Percentiles rank a stretch among this genome's conserved stretches.
These are phyloP conservation scores for Theretra japonica DNA, from an alignment of 2,888 invertebrate genomes.

Conservation along the genomic window DNA sequence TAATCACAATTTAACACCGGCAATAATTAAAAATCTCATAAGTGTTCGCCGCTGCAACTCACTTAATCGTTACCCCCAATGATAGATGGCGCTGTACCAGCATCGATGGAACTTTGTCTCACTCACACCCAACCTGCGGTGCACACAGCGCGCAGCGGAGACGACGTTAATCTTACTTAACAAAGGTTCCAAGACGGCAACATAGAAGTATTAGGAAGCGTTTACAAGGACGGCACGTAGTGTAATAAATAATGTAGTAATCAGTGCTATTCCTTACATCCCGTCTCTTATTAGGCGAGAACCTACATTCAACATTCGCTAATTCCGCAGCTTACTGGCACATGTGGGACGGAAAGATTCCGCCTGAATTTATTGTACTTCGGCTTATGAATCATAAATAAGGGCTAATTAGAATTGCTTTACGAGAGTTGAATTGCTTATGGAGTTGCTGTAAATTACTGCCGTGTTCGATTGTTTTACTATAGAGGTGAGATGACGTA, in stretches of 20 bases:
- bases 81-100: constrained; percentile 67
- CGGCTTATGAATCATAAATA: constrained; percentile 85
- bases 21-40: constrained; percentile 80
- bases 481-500: background rate
- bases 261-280: constrained; percentile 84
- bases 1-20: constrained; percentile 70
- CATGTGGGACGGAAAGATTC: constrained; percentile 84
- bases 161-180: constrained; percentile 41
- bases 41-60: constrained; percentile 68
- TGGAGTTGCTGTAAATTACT: constrained; percentile 47
- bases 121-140: constrained; percentile 36
- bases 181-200: constrained; percentile 68
- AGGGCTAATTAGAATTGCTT: constrained; percentile 81
- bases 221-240: constrained; percentile 83
- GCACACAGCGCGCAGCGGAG: constrained; percentile 27
- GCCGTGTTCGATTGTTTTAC: constrained; percentile 8
- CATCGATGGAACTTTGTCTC: constrained; percentile 61
- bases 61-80: constrained; percentile 78
- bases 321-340: constrained; percentile 80
- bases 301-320: constrained; percentile 83
- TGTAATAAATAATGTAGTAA: constrained; percentile 85
- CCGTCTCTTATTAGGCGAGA: constrained; percentile 82
- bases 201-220: constrained; percentile 81
- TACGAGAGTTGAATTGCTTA: constrained; percentile 56
- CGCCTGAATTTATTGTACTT: constrained; percentile 81